Percentiles rank a stretch among this genome's conserved stretches.
Conservation (phyloP, 2,113 vertebrate genomes). For the Elephantulus edwardii region DNA sequence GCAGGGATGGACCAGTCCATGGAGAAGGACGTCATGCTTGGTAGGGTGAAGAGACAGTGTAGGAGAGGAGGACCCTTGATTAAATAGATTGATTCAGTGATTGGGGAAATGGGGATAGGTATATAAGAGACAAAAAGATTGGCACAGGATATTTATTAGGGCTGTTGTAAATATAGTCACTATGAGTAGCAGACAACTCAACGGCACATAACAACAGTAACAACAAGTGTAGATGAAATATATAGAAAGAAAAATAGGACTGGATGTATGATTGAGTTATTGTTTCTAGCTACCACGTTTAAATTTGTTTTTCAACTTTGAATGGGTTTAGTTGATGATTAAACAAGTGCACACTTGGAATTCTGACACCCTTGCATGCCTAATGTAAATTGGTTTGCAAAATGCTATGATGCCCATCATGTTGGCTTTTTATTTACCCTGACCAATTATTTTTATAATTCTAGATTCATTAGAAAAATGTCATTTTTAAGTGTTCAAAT, state of each 20-base stretch:
- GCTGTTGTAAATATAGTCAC: too few species aligned
- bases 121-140: too few species aligned
- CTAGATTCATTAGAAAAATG: not conserved
- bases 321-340: not conserved
- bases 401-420: not conserved
- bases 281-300: not conserved
- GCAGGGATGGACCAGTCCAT: too few species aligned
- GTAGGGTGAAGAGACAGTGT: too few species aligned
- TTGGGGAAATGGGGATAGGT: too few species aligned
- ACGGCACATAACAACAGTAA: too few species aligned
- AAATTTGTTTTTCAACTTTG: not conserved
- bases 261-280: not conserved
- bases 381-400: not conserved
- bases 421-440: not conserved
- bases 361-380: not conserved
- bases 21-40: too few species aligned
- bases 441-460: not conserved
- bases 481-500: not conserved
- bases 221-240: not conserved
- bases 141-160: too few species aligned
- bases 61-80: too few species aligned
- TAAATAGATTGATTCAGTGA: too few species aligned
- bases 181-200: too few species aligned
- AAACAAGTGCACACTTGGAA: not conserved
- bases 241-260: not conserved